Evolutionary conservation across 1,140 invertebrate species (phyloP).

Genomic region (Penaeus vannamei): DNA sequence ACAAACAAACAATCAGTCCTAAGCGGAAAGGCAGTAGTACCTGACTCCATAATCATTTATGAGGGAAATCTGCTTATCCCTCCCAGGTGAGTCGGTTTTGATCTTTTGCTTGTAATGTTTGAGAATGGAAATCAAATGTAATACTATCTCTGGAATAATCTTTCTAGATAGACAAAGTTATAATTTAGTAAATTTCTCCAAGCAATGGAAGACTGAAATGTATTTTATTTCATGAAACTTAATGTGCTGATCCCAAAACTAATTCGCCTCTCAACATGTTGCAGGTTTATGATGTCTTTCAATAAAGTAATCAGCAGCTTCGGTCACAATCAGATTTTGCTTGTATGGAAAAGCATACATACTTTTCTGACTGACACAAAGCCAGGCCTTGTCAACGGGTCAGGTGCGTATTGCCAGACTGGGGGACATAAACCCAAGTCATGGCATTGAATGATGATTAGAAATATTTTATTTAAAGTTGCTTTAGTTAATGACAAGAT

Average conservation of each 20-base stretch:
- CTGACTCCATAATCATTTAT: slow-evolving; percentile 22
- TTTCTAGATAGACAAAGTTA: no score
- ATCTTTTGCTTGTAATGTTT: background rate
- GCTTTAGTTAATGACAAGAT: no score
- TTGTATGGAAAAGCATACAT: slow-evolving; percentile 23
- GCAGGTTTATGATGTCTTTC: slow-evolving; percentile 42
- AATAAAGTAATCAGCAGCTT: slow-evolving; percentile 4
- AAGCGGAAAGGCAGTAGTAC: slow-evolving; percentile 22
- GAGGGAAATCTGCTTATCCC: slow-evolving; percentile 35
- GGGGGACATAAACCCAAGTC: no score
- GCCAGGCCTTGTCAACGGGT: background rate
- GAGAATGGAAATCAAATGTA: no score
- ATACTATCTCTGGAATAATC: no score
- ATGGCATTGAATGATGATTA: no score
- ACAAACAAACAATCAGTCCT: background rate
- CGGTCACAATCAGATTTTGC: slow-evolving; percentile 35
- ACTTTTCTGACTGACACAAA: slow-evolving; percentile 18
- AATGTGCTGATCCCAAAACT: no score
- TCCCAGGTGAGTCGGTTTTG: slow-evolving; percentile 38
- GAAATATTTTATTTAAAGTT: no score
- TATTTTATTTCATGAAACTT: no score
- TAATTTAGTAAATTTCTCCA: no score
- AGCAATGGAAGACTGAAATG: no score
- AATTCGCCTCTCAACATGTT: background rate
- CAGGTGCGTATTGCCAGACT: background rate